phyloP scores from a whole-genome alignment of 1,140 invertebrate species.

The Drosophila lacteicornis region DNA sequence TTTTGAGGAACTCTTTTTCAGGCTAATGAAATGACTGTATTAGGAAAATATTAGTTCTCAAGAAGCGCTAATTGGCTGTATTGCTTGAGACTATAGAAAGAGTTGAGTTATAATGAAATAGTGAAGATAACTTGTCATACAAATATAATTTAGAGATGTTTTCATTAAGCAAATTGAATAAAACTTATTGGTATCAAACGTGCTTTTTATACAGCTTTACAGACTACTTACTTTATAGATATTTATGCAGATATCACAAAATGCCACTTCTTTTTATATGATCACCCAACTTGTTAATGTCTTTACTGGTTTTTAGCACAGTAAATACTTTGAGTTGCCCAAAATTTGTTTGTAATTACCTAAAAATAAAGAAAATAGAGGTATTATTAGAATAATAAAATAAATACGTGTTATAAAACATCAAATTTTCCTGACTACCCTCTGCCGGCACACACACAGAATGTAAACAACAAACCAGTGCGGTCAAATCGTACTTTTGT shows the following conservation, averaged over 20 bases:
- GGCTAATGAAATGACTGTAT: background rate
- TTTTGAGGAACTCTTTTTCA: conserved; percentile 1
- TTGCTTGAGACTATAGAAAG: too few species aligned
- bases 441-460: too few species aligned
- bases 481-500: too few species aligned
- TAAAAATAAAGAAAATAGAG: conserved; percentile 12
- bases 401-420: too few species aligned
- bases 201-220: background rate
- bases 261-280: too few species aligned
- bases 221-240: background rate
- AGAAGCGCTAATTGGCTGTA: background rate
- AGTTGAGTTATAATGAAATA: background rate
- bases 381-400: background rate
- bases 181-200: background rate
- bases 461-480: too few species aligned
- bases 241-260: background rate
- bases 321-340: background rate
- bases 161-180: background rate
- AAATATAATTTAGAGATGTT: background rate
- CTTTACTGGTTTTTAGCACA: background rate
- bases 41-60: background rate
- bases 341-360: conserved; percentile 19
- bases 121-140: background rate
- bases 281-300: background rate
- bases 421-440: too few species aligned